Base-by-base conservation (phyloP, 1,140 invertebrate genomes). In the Episyrphus balteatus region DNA sequence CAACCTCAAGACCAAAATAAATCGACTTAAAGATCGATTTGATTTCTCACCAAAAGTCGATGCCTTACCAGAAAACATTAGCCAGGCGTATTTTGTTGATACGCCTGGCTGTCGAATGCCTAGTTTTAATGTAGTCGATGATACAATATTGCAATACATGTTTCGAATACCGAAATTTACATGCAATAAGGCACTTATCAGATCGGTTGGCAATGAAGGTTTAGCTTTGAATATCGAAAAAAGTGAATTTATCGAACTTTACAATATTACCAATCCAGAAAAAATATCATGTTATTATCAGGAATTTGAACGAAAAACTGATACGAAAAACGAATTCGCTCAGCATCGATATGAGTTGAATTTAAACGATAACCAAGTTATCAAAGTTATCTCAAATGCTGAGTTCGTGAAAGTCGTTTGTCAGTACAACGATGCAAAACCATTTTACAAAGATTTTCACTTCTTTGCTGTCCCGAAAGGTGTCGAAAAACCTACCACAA, bases 31-130 rank as follows among this genome's bases (percentile, higher is more conserved):
- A 8, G 62, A 66, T 52, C 54, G 61, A 15, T 59, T 66, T 32
- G 62, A 63, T 12, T 66, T 66, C 19, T 51, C 63, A 42, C 54
- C 62, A 5, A 55, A 60, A 19, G 58, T 61, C 34, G 60, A 62
- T 18, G 57, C 56, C 18, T 48, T 53, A 1, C 56, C 15, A 3
- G 18, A 64, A 5, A 63, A 62, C 30, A 42, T 53, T n/a, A 66
- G 38, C 1, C 57, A 62, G 49, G 44, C 70, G 51, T 77, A 71
- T 39, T 76, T 76, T 13, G 78, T 91, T n/a, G 75, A 82, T 52
- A 87, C 82, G 2, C 68, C 75, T 9, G 83, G 85, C 17, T 93
- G 90, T 61, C 78, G 79, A 5, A 88, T 92, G 53, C 86, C 88
- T 1, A 77, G 79, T 10, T 72, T 92, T 44, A 77, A 83, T 52